Evolutionary conservation across 2,113 vertebrate genomes (phyloP), one percentile per base, ranked within the genome.

Genomic region (Chascanopsetta lugubris): DNA sequence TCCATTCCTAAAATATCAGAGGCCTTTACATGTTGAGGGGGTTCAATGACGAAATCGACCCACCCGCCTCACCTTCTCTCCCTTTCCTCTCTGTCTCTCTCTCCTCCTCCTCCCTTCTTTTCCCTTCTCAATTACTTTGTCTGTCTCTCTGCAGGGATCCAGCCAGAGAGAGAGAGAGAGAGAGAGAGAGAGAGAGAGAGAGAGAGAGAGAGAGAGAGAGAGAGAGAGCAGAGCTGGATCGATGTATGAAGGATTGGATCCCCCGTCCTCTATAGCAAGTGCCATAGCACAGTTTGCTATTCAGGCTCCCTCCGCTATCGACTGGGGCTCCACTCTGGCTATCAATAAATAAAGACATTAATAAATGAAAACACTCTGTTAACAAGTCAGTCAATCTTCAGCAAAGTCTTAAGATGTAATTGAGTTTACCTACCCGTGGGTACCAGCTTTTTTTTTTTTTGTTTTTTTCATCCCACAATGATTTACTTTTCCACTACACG

Each of bases 281-380:
- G 64, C 30, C n/a, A n/a, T 32, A 8, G 11, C 56, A 51, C 60
- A 42, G 49, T 46, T 20, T 36, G 30, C 53, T 61, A 10, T 54
- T 85, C 24, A 66, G 43, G 63, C 17, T 42, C 38, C 38, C 38
- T 42, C 38, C 2, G 38, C 48, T 22, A 82, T 83, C 5, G 79
- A 86, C 40, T 32, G 30, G 38, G 59, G 38, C 69, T 51, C 46
- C 29, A 24, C 49, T 49, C 32, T 55, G 71, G 13, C 30, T 26
- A 58, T 81, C 79, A 25, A 70, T 83, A 3, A 48, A 55, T 57
- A 55, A 71, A 69, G 59, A 22, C 48, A 64, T 69, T 67, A 56
- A 81, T 75, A 54, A 83, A 62, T 67, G 12, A 69, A 64, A 70
- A 77, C 61, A 49, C 32, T 45, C 47, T 42, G 4, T 55, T 29